Evolutionary conservation across 64 coral and sea anemone genomes (phyloP), one percentile per base, ranked within the genome.

Genomic region (Catalaphyllia jardinei): DNA sequence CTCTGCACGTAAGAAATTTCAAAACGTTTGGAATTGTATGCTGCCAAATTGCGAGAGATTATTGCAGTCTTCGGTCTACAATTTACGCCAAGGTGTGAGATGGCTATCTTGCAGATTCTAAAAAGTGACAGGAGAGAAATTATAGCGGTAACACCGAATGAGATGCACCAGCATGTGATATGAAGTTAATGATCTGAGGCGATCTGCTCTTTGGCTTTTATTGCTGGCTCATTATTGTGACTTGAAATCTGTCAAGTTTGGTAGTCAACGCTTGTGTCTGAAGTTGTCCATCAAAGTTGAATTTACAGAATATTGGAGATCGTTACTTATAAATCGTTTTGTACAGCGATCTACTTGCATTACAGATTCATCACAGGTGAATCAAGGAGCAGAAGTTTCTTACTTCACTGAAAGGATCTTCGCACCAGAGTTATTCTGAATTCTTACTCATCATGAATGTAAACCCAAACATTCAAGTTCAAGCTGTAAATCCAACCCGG

Each of bases 401-500:
- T 16, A 6, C 22, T 12, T 27, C 12, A 27, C 10, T 71, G 30
- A 38, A 20, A 15, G 10, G 5, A 67, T 71, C 25, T 85, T 69
- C 3, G 1, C 31, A 24, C 28, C 55, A 22, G 76, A 54, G 55
- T 55, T 79, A n/a, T 19, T 18, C 20, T 49, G 31, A 78, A 49
- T 52, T 54, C 54, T 35, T 54, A 28, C 14, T 71, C 38, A 85
- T 31, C 42, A 85, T 85, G 81, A 85, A 71, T 85, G 19, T 3
- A 27, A 85, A 85, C 63, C 24, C 81, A 0, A 42, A 24, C 9
- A 39, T 85, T 28, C 81, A 85, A 19, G 63, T 85, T 0, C 81
- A 85, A 71, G 62, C 81, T 13, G 81, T 85, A 17, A 85, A 85
- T 65, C 81, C 81, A 27, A 71, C 81, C 15, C 4, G 62, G 27